Percentiles rank a stretch among this genome's conserved stretches.
These are phyloP conservation scores for Dolichallabes microphthalmus DNA, from an alignment of 2,113 vertebrate species.

Conservation along the genomic window DNA sequence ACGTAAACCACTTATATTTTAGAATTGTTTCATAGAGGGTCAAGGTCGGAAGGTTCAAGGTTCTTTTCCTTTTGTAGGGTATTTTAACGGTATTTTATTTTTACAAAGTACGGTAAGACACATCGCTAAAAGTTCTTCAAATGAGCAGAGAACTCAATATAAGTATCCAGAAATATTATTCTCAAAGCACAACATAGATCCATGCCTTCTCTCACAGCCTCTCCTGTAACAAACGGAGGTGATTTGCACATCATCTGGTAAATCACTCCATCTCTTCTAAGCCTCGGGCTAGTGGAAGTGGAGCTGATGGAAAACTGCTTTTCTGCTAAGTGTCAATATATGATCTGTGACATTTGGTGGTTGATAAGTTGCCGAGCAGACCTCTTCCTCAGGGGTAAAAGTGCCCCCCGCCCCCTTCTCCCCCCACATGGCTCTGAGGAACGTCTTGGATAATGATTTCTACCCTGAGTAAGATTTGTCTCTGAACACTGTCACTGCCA, in stretches of 20 bases:
- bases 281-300: conserved; percentile 31
- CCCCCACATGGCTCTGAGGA: conserved; percentile 9
- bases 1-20: not conserved
- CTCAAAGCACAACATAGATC: not conserved
- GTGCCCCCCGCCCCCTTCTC: too few species aligned
- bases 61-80: not conserved
- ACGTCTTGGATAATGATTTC: conserved; percentile 21
- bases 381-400: not conserved
- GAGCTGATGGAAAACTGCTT: conserved; percentile 41
- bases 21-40: not conserved
- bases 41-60: not conserved
- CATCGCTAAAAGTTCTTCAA: not conserved
- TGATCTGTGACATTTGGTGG: conserved; percentile 41
- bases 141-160: not conserved
- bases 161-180: not conserved
- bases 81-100: not conserved
- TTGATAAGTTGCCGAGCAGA: conserved; percentile 39
- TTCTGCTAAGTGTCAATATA: conserved; percentile 43
- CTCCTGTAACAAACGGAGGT: conserved; percentile 12
- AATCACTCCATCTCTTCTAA: conserved; percentile 32
- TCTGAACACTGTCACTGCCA: conserved; percentile 10
- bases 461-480: not conserved
- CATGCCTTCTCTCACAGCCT: not conserved
- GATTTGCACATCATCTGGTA: conserved; percentile 33
- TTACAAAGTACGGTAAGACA: not conserved